phyloP scores from a whole-genome alignment of 2,113 vertebrate genomes.

The Perognathus longimembris region DNA sequence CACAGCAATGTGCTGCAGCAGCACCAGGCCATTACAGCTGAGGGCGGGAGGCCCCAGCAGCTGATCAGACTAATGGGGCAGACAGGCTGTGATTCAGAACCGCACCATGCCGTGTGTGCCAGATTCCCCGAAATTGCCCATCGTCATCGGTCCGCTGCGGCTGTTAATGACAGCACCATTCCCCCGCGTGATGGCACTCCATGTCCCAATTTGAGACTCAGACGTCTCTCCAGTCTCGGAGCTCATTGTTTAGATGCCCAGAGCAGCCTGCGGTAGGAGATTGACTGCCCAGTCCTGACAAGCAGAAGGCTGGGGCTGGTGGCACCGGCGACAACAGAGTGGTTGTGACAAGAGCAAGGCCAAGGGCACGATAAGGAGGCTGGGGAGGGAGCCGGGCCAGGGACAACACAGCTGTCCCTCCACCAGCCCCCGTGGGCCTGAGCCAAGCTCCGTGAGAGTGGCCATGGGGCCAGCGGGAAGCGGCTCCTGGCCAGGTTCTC shows the following conservation, averaged over 20 bases:
- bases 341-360: background rate
- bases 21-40: rapidly evolving
- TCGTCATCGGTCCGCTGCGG: background rate
- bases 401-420: background rate
- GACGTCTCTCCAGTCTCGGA: background rate
- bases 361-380: background rate
- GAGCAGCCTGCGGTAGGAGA: background rate
- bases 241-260: background rate
- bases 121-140: background rate
- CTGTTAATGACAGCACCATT: background rate
- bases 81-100: background rate
- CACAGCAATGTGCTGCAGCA: background rate
- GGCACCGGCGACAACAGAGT: rapidly evolving
- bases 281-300: background rate
- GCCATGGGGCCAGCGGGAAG: background rate
- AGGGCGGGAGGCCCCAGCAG: rapidly evolving
- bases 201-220: background rate
- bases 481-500: background rate
- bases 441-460: rapidly evolving
- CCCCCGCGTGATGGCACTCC: background rate
- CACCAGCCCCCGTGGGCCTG: rapidly evolving
- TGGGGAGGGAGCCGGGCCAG: background rate
- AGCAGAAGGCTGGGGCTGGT: background rate
- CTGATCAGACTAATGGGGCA: background rate
- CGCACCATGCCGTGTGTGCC: rapidly evolving